These are phyloP conservation scores for Drosophila serrata DNA, from an alignment of 1,140 invertebrate species.

Conservation along the genomic window DNA sequence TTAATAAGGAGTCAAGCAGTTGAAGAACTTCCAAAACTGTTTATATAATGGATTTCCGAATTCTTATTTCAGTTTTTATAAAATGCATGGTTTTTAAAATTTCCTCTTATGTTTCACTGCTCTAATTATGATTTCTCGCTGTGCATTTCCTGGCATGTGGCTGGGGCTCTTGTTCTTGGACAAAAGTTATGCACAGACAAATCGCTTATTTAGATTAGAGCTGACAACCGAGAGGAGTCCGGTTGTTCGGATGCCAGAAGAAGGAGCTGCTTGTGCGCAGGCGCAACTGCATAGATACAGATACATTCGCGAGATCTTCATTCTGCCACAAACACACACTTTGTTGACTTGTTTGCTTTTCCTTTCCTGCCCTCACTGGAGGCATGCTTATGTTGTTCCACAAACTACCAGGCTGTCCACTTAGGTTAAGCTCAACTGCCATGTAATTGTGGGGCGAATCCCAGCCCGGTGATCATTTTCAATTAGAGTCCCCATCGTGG, in stretches of 20 bases:
- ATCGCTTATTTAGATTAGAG: constrained; percentile 79
- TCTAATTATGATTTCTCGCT: background rate
- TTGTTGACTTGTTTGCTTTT: constrained; percentile 14
- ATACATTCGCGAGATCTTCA: constrained; percentile 14
- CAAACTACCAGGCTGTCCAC: constrained; percentile 71
- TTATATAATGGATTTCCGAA: background rate
- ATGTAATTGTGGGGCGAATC: constrained; percentile 31
- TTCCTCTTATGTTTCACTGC: background rate
- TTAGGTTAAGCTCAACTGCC: constrained; percentile 55
- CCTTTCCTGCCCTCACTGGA: constrained; percentile 4
- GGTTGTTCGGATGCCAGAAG: constrained; percentile 1
- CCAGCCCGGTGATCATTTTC: constrained; percentile 66
- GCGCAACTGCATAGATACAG: constrained; percentile 23
- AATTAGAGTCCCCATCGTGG: constrained; percentile 51
- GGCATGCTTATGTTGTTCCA: constrained; percentile 62
- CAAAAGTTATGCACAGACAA: constrained; percentile 71
- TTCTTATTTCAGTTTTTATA: too few relatives aligned
- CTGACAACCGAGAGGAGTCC: constrained; percentile 52
- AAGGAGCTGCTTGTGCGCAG: constrained; percentile 34
- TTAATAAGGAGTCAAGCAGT: too few relatives aligned
- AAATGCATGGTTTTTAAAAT: too few relatives aligned
- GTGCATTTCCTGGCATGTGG: constrained; percentile 20
- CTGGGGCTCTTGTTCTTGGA: constrained; percentile 24
- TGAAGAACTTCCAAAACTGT: background rate
- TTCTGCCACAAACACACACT: constrained; percentile 18